Evolutionary conservation across 2,113 vertebrate species (phyloP), one percentile per base, ranked within the genome.

Genomic region (Hyperopisus bebe): DNA sequence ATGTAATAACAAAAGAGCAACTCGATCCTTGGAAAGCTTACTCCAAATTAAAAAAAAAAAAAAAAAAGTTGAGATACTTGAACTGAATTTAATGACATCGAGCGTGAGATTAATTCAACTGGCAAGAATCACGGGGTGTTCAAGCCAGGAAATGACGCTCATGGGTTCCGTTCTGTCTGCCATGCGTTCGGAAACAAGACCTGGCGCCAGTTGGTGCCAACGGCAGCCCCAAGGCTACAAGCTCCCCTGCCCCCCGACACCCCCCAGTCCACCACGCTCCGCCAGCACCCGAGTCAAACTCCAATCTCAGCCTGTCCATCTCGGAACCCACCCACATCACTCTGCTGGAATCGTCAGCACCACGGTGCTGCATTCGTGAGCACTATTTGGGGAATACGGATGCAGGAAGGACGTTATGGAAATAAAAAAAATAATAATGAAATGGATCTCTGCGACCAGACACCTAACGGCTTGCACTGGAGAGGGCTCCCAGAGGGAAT

Each of bases 401-500:
- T 24, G 13, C 83, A 66, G 62, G 83, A 62, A 19, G 48, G 88
- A 89, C 9, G 90, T 44, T 82, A 21, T 3, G 47, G 74, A 53
- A 58, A 87, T 35, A 10, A 44, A 44, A 88, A 8, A 17, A 13
- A 85, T n/a, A 66, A 27, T 11, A 27, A 66, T 27, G 5, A 50
- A 46, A 19, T 27, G 17, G 62, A 88, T 51, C 88, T n/a, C 66
- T 35, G 21, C 27, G 35, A 86, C 47, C 82, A 35, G 89, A 86
- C 48, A 24, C n/a, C 80, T 31, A 46, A 50, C 51, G 46, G 50
- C 51, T 84, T 51, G 19, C 35, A 48, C 77, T 35, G 11, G 47
- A 83, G 66, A 27, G 17, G 3, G 39, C 58, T 89, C 84, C 85
- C 66, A 48, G 66, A 91, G 90, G 88, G 89, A 91, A 88, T 89